A percentile compares a stretch with the other conserved stretches of the same genome.
These are phyloP conservation scores for Salarias fasciatus DNA, from an alignment of 2,797 vertebrate species.

Conservation along the genomic window DNA sequence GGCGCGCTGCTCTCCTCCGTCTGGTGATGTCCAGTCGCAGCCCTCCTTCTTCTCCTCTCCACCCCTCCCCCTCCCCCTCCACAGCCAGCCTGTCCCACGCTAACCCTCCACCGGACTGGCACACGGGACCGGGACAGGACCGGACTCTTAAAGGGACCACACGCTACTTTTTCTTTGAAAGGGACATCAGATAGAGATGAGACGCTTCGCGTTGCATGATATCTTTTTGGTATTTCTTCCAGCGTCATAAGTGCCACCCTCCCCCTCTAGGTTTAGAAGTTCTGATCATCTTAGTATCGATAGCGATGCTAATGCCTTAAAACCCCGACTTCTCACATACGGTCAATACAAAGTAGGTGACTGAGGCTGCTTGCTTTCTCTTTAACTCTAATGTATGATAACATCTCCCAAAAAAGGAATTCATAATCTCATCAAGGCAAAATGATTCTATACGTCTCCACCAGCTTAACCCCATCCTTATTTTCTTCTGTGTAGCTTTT, in stretches of 20 bases:
- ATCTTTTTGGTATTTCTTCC: conserved; percentile 53
- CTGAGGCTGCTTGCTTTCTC: conserved; percentile 56
- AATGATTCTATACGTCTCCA: neutral
- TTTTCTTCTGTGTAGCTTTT: conserved; percentile 31
- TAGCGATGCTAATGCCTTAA: conserved; percentile 84
- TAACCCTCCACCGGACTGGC: conserved; percentile 60
- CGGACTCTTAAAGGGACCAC: conserved; percentile 57
- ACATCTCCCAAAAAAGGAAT: conserved; percentile 5
- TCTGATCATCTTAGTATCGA: conserved; percentile 64
- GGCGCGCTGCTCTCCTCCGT: conserved; percentile 69
- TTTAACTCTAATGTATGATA: conserved; percentile 28
- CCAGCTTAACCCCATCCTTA: neutral
- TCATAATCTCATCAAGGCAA: no score
- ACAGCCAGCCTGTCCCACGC: conserved; percentile 49
- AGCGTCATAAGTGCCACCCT: conserved; percentile 64
- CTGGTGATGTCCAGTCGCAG: conserved; percentile 74
- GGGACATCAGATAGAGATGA: conserved; percentile 40
- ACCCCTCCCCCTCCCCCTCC: conserved; percentile 27
- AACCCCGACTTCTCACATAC: conserved; percentile 65
- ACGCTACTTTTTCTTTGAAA: conserved; percentile 44
- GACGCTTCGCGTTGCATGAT: conserved; percentile 73
- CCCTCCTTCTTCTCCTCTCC: conserved; percentile 4
- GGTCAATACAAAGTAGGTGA: conserved; percentile 81
- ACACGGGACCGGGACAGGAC: conserved; percentile 41
- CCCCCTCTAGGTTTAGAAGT: conserved; percentile 52